Evolutionary conservation across 2,113 vertebrate species (phyloP).

Genomic region (Cyanoramphus novaezelandiae): DNA sequence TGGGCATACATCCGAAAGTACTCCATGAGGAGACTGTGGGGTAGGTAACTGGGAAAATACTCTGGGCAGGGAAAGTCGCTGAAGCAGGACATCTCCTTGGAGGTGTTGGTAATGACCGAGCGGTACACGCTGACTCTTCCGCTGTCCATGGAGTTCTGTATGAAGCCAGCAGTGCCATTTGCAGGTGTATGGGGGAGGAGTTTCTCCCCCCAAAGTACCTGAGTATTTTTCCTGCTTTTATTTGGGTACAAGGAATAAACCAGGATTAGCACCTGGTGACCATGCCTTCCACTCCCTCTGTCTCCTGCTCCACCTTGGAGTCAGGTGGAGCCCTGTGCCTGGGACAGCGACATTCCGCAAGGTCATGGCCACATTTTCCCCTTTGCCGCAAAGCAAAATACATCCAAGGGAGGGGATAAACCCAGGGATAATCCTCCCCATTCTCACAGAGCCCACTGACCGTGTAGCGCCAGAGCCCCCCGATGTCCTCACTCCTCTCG

Average conservation of each 20-base stretch:
- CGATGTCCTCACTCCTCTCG: slow-evolving; percentile 83
- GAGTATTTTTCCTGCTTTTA: neutral
- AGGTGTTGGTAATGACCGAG: slow-evolving; percentile 86
- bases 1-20: slow-evolving; percentile 82
- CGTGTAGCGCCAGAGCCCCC: slow-evolving; percentile 85
- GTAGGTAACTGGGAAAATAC: slow-evolving; percentile 85
- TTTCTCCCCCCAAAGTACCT: neutral
- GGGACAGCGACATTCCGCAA: rapidly evolving
- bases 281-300: neutral
- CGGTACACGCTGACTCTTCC: slow-evolving; percentile 79
- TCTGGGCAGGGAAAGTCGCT: slow-evolving; percentile 89
- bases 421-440: neutral
- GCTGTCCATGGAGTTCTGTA: slow-evolving; percentile 75
- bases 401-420: neutral
- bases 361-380: neutral
- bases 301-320: neutral
- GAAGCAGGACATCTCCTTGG: slow-evolving; percentile 93
- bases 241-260: neutral
- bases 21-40: slow-evolving; percentile 78
- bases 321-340: neutral
- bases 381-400: neutral
- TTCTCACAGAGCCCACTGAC: slow-evolving; percentile 56
- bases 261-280: neutral
- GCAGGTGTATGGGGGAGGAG: neutral
- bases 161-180: neutral